Base-by-base conservation (phyloP, 2,113 vertebrate genomes). In the Zeus faber region DNA sequence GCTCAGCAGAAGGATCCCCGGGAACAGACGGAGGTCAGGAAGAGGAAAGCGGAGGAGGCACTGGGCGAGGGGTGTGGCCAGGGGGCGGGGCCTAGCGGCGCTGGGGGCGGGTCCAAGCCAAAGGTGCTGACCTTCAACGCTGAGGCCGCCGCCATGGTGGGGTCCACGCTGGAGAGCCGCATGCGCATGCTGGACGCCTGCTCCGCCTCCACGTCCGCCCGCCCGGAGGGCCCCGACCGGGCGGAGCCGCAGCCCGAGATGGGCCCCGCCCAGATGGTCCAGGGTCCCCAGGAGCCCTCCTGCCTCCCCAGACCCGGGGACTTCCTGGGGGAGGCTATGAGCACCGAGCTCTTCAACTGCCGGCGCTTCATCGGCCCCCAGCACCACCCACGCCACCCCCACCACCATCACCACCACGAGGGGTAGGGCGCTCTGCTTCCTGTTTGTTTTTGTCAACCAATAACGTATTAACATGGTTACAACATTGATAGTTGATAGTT, bases 321-420 rank as follows among this genome's bases (percentile, higher is more conserved):
- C 81, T 98, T 98, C 75, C 91, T 98, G 7, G 93, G 94, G 14
- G 96, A 99, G 60, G 92, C 93, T 24, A 98, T 98, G 77, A 91
- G 94, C 29, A 94, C 89, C 18, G 97, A 99, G 45, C 85, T 99
- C 18, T 99, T 99, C 72, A 98, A 94, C 89, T 98, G 97, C 67
- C 88, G 94, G 0, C 92, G 94, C 29, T 98, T 99, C 82, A 97
- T 99, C 21, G 94, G 93, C 6, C 94, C 94, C 0, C 97, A 97
- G 67, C 94, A 97, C 50, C 96, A 97, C 22, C 97, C 97, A 13
- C 96, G 95, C 0, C 96, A 95, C 23, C 96, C 95, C 1, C 96
- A 98, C 2, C 96, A 95, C 1, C 93, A 91, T 0, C 89, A 89
- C 1, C 85, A 87, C 1, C 85, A 87, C 8, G 95, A 99, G n/a